Percentiles rank a stretch among this genome's conserved stretches.
Evolutionary conservation across 2,888 invertebrate species (phyloP).

Genomic region (Tiliacea citrago): DNA sequence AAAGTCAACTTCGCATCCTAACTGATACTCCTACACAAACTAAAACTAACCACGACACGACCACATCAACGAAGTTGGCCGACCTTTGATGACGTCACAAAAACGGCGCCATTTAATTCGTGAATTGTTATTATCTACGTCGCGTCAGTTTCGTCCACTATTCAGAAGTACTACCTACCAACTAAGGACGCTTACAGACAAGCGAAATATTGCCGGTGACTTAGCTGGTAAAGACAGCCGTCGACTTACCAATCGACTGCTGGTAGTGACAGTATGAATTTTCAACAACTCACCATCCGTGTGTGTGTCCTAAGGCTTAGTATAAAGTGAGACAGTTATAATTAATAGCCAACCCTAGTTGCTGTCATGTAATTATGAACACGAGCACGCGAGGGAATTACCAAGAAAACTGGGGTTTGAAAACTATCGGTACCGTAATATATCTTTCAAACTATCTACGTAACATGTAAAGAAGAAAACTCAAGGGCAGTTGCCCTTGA

Average conservation of each 20-base stretch:
- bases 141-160: conserved; percentile 43
- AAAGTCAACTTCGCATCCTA: conserved; percentile 4
- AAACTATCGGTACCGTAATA: conserved; percentile 54
- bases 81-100: conserved; percentile 54
- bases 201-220: background rate
- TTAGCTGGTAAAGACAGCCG: background rate
- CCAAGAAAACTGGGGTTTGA: conserved; percentile 60
- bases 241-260: conserved; percentile 4
- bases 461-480: conserved; percentile 30
- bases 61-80: conserved; percentile 44
- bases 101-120: conserved; percentile 62
- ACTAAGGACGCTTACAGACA: conserved; percentile 19
- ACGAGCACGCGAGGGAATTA: conserved; percentile 66
- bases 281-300: conserved; percentile 12
- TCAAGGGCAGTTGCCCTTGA: conserved; percentile 15
- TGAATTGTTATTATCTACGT: conserved; percentile 53
- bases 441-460: conserved; percentile 42
- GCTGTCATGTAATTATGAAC: conserved; percentile 71
- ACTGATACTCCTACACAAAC: conserved; percentile 39
- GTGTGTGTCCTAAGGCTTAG: conserved; percentile 46
- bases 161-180: conserved; percentile 27
- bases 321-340: conserved; percentile 72
- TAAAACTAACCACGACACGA: conserved; percentile 46
- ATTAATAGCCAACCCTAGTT: conserved; percentile 71
- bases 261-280: conserved; percentile 6